Evolutionary conservation across 2,113 vertebrate species (phyloP), one percentile per base, ranked within the genome.

Genomic region (Blennius ocellaris): DNA sequence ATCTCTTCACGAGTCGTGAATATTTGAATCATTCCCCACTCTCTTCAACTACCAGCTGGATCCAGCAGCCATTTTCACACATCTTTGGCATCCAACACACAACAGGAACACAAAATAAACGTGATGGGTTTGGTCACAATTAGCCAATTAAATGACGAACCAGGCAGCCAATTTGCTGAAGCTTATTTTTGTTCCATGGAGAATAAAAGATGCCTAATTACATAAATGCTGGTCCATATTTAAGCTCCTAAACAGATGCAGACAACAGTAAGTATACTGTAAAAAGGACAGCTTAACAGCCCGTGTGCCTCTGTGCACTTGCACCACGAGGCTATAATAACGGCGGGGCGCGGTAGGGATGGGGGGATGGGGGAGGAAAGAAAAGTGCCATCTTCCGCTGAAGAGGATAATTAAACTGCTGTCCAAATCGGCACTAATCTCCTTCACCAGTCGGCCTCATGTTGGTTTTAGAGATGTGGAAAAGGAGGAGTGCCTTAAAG

Each of bases 321-420:
- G 69, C 17, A 63, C 57, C 61, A 56, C 36, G 9, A 77, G 52
- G 57, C 53, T 73, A 50, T 56, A 56, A 84, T 73, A 85, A 81
- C 40, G 51, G 59, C 57, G 69, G 58, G 57, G 56, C 73, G 76
- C 56, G 8, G n/a, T n/a, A n/a, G n/a, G n/a, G 2, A 30, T 30
- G 21, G 21, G 21, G n/a, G 21, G 21, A 30, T 30, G 21, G 21
- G 21, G 21, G 54, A n/a, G n/a, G 65, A 69, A 74, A 78, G 45
- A 64, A 80, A 79, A 90, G 67, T 69, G 85, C 76, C 85, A 90
- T 87, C 60, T 76, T 51, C 47, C 81, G 69, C 66, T 86, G 57
- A 89, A 87, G 85, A 89, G 85, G 88, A 86, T 91, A 90, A 92
- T 92, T 90, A 89, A 88, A 83, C 86, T 79, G 61, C 81, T 82